Conservation (phyloP, 1,140 invertebrate species). For the Paraescarpia echinospica region DNA sequence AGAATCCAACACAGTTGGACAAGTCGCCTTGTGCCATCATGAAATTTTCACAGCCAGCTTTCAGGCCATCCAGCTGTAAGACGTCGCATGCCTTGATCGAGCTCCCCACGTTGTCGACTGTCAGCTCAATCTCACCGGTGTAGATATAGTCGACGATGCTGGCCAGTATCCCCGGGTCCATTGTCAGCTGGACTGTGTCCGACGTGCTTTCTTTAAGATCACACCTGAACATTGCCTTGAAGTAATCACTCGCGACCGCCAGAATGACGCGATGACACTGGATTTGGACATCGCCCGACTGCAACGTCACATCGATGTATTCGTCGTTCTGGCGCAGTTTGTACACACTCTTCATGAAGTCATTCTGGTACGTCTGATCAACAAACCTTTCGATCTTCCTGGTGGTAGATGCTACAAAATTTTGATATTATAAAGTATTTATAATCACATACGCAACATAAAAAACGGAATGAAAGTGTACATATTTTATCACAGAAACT, state of each 20-base stretch:
- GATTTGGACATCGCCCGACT: not conserved
- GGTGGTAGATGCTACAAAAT: no score
- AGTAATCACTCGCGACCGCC: not conserved
- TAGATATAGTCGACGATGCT: not conserved
- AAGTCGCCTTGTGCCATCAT: not conserved
- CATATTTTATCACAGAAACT: no score
- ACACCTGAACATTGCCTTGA: not conserved
- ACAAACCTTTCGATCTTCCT: no score
- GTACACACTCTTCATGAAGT: no score
- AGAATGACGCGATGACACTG: not conserved
- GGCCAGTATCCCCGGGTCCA: not conserved
- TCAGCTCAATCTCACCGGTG: not conserved
- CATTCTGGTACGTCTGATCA: no score
- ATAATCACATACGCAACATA: no score
- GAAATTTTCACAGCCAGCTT: not conserved
- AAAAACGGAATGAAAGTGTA: no score
- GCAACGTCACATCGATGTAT: not conserved
- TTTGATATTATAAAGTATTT: no score
- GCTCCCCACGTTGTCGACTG: no score
- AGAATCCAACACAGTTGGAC: constrained; percentile 9
- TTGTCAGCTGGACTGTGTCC: not conserved
- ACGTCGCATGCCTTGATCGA: no score
- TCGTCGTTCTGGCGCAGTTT: not conserved
- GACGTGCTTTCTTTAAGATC: not conserved
- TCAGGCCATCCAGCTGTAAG: not conserved